These are phyloP conservation scores for Chaetura pelagica DNA, from an alignment of 2,113 vertebrate species.

Conservation along the genomic window DNA sequence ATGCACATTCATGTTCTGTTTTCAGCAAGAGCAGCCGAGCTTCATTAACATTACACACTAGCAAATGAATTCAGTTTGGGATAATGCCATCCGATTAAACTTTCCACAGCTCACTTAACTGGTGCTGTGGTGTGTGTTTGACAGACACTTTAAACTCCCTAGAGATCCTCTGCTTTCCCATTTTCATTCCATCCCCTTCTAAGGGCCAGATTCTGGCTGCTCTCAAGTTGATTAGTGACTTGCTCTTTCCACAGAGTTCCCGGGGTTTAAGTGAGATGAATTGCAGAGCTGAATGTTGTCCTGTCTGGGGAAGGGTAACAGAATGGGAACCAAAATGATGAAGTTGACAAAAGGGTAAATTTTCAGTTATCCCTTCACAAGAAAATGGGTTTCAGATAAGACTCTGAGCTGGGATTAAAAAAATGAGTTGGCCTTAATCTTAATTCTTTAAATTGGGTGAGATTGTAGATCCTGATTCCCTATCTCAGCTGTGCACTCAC, in stretches of 20 bases:
- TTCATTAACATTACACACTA: constrained; percentile 45
- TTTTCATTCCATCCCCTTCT: not conserved
- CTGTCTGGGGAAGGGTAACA: not conserved
- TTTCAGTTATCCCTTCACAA: not conserved
- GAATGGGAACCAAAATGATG: not conserved
- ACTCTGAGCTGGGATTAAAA: not conserved
- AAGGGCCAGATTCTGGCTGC: not conserved
- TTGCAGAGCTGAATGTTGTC: not conserved
- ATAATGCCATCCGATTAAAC: constrained; percentile 26
- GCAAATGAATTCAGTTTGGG: constrained; percentile 53
- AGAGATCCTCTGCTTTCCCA: not conserved
- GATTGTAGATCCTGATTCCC: not conserved
- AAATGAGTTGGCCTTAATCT: not conserved
- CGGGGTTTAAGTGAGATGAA: not conserved
- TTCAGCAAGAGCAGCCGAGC: not conserved
- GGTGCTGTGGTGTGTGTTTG: constrained; percentile 16
- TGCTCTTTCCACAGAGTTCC: not conserved
- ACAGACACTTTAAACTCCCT: constrained; percentile 30
- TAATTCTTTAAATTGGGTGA: not conserved
- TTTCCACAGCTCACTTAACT: constrained; percentile 28
- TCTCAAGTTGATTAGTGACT: not conserved
- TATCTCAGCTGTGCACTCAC: not conserved
- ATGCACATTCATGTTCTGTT: constrained; percentile 32
- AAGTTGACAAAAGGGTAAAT: not conserved
- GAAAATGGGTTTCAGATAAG: not conserved